phyloP scores from a whole-genome alignment of 2,888 invertebrate genomes.

The Theretra japonica region DNA sequence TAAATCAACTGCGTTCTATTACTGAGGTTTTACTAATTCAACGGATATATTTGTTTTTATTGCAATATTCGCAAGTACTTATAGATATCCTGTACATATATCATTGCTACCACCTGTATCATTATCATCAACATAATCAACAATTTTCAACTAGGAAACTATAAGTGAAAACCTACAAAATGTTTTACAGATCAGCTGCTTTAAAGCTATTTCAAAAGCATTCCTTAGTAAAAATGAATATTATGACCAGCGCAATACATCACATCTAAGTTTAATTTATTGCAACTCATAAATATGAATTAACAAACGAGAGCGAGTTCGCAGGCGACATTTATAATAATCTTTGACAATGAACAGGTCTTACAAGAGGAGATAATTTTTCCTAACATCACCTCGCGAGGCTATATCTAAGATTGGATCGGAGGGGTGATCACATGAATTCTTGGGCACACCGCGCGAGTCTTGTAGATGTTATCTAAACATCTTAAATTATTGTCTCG shows the following conservation, averaged over 20 bases:
- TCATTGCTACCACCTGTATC: background rate
- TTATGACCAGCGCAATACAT: background rate
- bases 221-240: background rate
- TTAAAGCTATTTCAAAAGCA: too few species aligned
- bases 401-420: constrained; percentile 81
- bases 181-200: too few species aligned
- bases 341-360: constrained; percentile 71
- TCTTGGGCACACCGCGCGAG: constrained; percentile 75
- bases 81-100: background rate
- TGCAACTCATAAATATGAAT: constrained; percentile 10
- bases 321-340: constrained; percentile 57
- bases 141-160: background rate
- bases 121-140: background rate
- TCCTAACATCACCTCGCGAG: constrained; percentile 74
- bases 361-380: constrained; percentile 71
- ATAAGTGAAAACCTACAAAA: too few species aligned
- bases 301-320: constrained; percentile 42
- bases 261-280: background rate
- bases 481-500: constrained; percentile 83
- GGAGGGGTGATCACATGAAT: constrained; percentile 80
- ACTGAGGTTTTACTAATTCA: constrained; percentile 6
- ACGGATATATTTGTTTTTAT: background rate
- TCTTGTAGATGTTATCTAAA: constrained; percentile 82
- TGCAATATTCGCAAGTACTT: constrained; percentile 5
- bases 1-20: constrained; percentile 28